Percentiles rank a stretch among this genome's conserved stretches.
phyloP scores from a whole-genome alignment of 2,113 vertebrate genomes.

The Bos taurus region DNA sequence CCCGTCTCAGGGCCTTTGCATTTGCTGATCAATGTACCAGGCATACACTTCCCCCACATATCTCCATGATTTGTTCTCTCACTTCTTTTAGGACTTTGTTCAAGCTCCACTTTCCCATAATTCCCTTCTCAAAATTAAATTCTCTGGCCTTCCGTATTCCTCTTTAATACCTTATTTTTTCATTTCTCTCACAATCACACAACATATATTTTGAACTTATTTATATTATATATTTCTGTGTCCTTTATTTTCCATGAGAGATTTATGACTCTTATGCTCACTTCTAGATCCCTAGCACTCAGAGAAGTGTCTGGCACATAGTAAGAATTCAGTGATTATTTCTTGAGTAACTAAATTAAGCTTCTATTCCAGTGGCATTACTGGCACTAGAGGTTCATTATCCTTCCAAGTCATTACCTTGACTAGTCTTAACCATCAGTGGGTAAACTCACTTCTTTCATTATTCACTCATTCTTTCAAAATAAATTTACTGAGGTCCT shows the following conservation, averaged over 20 bases:
- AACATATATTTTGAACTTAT: neutral
- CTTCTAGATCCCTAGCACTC: neutral
- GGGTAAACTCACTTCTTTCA: neutral
- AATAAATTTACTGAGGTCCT: neutral
- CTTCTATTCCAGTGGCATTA: neutral
- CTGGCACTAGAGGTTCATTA: neutral
- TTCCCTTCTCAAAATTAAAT: neutral
- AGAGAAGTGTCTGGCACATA: neutral
- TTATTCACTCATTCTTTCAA: constrained; percentile 29
- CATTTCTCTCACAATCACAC: neutral
- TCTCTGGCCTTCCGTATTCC: neutral
- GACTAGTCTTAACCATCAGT: neutral
- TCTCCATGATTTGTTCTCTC: neutral
- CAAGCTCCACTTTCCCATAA: neutral
- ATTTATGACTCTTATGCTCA: neutral
- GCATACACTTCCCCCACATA: rapidly evolving
- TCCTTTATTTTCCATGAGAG: neutral
- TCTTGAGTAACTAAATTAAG: neutral
- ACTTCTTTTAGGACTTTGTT: neutral
- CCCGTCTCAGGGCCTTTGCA: neutral
- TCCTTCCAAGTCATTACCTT: neutral
- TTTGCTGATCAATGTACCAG: neutral
- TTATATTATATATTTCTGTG: neutral
- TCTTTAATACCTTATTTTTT: neutral
- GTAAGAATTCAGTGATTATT: neutral